A percentile compares a stretch with the other conserved stretches of the same genome.
Conservation (phyloP, 2,888 invertebrate genomes). For the Ophonus ardosiacus region DNA sequence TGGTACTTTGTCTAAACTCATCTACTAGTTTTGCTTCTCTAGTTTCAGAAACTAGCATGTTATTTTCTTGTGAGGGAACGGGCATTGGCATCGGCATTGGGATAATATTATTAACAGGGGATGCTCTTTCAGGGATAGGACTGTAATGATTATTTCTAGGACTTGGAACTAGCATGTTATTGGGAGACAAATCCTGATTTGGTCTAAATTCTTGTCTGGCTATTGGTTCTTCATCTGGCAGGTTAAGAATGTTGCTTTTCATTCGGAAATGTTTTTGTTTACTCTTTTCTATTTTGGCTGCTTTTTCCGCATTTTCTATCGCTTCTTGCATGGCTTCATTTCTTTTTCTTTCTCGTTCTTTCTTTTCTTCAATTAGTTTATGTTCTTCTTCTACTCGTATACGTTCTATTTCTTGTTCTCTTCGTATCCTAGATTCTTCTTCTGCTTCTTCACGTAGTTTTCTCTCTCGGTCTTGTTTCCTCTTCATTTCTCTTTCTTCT, state of each 20-base stretch:
- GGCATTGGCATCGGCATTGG: neutral
- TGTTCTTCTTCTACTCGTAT: conserved; percentile 86
- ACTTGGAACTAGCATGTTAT: conserved; percentile 25
- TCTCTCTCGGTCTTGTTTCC: conserved; percentile 87
- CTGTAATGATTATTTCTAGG: conserved; percentile 27
- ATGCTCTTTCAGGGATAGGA: neutral
- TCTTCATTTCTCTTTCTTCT: conserved; percentile 87
- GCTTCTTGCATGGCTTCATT: conserved; percentile 87
- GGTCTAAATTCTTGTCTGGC: conserved; percentile 1
- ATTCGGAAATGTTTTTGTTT: conserved; percentile 60
- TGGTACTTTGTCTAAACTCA: conserved; percentile 16
- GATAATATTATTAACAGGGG: conserved; percentile 41
- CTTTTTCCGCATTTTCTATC: conserved; percentile 83
- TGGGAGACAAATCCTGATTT: conserved; percentile 5
- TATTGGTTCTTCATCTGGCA: conserved; percentile 64
- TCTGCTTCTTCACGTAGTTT: conserved; percentile 87
- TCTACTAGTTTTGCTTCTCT: conserved; percentile 17
- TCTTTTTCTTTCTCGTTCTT: conserved; percentile 84
- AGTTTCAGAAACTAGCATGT: conserved; percentile 22
- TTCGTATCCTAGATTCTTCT: conserved; percentile 87
- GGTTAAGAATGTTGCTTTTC: conserved; percentile 64
- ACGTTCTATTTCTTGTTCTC: conserved; percentile 85
- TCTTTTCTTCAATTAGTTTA: conserved; percentile 81
- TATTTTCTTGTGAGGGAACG: neutral
- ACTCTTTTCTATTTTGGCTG: conserved; percentile 82